Evolutionary conservation across 2,888 invertebrate species (phyloP).

Genomic region (Metacarcinus magister): DNA sequence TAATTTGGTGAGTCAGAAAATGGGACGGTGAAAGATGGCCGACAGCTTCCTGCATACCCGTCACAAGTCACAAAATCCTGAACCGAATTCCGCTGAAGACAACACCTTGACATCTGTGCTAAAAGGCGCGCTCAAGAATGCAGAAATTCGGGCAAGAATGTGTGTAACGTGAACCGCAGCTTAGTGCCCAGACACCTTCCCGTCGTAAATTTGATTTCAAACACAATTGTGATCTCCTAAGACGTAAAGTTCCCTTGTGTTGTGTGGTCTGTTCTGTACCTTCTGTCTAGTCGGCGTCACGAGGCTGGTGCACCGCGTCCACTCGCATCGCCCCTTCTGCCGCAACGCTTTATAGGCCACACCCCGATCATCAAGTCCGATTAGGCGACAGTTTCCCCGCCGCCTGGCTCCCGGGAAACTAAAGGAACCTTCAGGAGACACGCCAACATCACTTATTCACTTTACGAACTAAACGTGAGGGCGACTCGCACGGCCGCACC

Average conservation of each 20-base stretch:
- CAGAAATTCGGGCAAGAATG: constrained; percentile 76
- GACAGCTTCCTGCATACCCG: constrained; percentile 67
- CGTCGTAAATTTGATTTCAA: constrained; percentile 76
- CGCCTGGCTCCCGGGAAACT: background rate
- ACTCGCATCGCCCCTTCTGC: background rate
- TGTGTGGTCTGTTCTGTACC: constrained; percentile 55
- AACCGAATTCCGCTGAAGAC: constrained; percentile 74
- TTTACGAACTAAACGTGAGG: background rate
- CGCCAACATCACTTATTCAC: constrained; percentile 36
- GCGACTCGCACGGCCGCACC: constrained; percentile 44
- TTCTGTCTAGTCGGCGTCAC: constrained; percentile 62
- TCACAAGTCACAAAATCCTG: constrained; percentile 72
- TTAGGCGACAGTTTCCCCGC: constrained; percentile 16
- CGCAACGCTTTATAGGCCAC: background rate
- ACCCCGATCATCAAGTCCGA: constrained; percentile 16
- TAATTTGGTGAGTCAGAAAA: constrained; percentile 49
- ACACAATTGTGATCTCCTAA: constrained; percentile 74
- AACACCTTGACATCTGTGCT: constrained; percentile 77
- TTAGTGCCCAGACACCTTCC: constrained; percentile 77
- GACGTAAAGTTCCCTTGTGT: constrained; percentile 72
- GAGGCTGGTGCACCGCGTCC: constrained; percentile 17
- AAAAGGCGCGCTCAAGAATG: constrained; percentile 76
- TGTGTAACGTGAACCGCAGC: constrained; percentile 78
- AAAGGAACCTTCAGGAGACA: constrained; percentile 38
- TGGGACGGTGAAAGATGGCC: constrained; percentile 55